A percentile compares a stretch with the other conserved stretches of the same genome.
Evolutionary conservation across 2,888 invertebrate species (phyloP).

Genomic region (Thyatira batis): DNA sequence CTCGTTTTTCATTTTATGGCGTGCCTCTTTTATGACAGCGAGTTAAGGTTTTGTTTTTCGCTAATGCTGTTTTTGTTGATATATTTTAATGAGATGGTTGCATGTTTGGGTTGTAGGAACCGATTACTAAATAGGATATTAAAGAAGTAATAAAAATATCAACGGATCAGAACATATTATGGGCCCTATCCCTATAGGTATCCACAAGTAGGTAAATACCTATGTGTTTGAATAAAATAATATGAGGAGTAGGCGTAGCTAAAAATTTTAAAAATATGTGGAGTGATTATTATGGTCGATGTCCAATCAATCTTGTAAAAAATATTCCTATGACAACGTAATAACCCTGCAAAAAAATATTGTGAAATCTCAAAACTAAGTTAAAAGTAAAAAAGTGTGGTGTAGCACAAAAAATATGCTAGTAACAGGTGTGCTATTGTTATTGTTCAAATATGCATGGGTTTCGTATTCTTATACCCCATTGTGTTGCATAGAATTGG

Average conservation of each 20-base stretch:
- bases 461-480: constrained; percentile 37
- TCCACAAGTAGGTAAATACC: too few species aligned
- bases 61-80: constrained; percentile 16
- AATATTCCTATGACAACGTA: background rate
- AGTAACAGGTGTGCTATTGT: constrained; percentile 62
- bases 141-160: too few species aligned
- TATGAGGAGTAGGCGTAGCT: too few species aligned
- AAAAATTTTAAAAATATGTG: too few species aligned
- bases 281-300: too few species aligned
- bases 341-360: background rate
- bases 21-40: constrained; percentile 26
- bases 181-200: too few species aligned
- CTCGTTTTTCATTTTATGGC: constrained; percentile 49
- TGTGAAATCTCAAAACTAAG: background rate
- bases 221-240: too few species aligned
- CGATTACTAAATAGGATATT: too few species aligned
- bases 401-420: constrained; percentile 29
- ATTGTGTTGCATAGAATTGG: constrained; percentile 29
- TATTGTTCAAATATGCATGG: constrained; percentile 54
- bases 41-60: constrained; percentile 21
- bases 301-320: background rate
- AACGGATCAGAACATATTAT: too few species aligned
- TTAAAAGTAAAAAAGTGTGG: background rate
- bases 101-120: background rate
- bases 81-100: background rate